Conservation (phyloP, 37 sponge, comb jelly and placozoan species). For the Halichondria panicea region DNA sequence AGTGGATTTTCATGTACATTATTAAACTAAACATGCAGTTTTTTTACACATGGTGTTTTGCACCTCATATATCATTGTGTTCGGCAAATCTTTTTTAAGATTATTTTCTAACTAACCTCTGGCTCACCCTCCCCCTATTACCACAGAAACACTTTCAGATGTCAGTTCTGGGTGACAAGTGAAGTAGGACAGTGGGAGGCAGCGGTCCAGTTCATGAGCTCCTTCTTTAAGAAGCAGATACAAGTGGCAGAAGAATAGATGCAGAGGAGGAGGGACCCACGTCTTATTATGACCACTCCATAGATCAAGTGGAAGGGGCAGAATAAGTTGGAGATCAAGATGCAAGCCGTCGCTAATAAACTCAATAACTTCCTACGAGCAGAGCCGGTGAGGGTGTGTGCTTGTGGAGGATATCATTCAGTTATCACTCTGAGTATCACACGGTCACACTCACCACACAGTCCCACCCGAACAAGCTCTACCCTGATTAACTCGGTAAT, state of each 20-base stretch:
- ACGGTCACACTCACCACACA: background rate
- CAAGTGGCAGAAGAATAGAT: slow-evolving; percentile 54
- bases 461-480: slow-evolving; percentile 66
- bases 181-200: slow-evolving; percentile 75
- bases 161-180: slow-evolving; percentile 89
- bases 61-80: too few relatives aligned
- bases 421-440: background rate
- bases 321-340: slow-evolving; percentile 30
- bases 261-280: slow-evolving; percentile 52
- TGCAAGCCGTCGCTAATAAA: slow-evolving; percentile 49
- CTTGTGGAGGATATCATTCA: background rate
- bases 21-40: too few relatives aligned
- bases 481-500: slow-evolving; percentile 82
- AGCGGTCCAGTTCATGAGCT: slow-evolving; percentile 81
- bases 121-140: too few relatives aligned
- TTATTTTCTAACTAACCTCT: too few relatives aligned
- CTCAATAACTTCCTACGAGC: slow-evolving; percentile 56
- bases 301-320: slow-evolving; percentile 75
- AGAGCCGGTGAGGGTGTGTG: slow-evolving; percentile 54
- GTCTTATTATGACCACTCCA: slow-evolving; percentile 67
- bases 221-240: slow-evolving; percentile 58
- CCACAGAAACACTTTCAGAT: slow-evolving; percentile 89
- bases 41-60: too few relatives aligned
- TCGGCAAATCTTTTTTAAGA: too few relatives aligned
- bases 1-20: slow-evolving; percentile 77